phyloP scores from a whole-genome alignment of 2,113 vertebrate species.

The Alaudala cheleensis region DNA sequence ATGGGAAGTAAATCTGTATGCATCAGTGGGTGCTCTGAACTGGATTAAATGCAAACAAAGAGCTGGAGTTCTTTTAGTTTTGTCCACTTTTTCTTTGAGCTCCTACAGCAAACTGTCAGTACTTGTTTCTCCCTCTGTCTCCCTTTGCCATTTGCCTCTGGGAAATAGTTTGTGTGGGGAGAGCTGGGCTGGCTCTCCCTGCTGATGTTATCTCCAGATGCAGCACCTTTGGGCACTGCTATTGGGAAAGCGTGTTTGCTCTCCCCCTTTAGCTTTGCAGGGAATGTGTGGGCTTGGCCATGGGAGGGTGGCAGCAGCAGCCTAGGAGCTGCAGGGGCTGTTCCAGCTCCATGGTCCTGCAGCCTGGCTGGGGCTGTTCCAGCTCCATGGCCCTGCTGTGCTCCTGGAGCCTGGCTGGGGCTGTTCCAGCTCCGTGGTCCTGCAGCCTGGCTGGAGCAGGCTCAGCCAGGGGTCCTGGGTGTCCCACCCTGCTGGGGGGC shows the following conservation, averaged over 20 bases:
- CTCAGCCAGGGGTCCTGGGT: neutral
- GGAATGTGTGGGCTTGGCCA: neutral
- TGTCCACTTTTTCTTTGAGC: conserved; percentile 53
- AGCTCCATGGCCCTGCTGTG: neutral
- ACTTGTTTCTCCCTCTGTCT: conserved; percentile 35
- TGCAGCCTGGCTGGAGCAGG: no score
- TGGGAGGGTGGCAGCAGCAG: neutral
- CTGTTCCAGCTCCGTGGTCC: neutral
- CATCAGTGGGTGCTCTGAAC: conserved; percentile 34
- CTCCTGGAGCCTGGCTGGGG: neutral
- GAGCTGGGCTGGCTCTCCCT: neutral
- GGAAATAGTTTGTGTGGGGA: conserved; percentile 48
- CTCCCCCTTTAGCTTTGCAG: neutral
- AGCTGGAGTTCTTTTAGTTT: conserved; percentile 43
- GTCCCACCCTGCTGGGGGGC: neutral
- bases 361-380: neutral
- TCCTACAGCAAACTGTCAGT: conserved; percentile 44
- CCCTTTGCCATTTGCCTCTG: conserved; percentile 44
- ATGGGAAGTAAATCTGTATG: conserved; percentile 7
- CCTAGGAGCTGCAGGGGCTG: neutral
- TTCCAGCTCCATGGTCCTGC: neutral
- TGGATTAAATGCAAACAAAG: conserved; percentile 36
- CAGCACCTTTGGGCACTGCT: conserved; percentile 22
- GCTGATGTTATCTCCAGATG: conserved; percentile 26
- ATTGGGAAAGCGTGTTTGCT: neutral